These are phyloP conservation scores for Agapetus fuscipes DNA, from an alignment of 2,888 invertebrate genomes.

Conservation along the genomic window DNA sequence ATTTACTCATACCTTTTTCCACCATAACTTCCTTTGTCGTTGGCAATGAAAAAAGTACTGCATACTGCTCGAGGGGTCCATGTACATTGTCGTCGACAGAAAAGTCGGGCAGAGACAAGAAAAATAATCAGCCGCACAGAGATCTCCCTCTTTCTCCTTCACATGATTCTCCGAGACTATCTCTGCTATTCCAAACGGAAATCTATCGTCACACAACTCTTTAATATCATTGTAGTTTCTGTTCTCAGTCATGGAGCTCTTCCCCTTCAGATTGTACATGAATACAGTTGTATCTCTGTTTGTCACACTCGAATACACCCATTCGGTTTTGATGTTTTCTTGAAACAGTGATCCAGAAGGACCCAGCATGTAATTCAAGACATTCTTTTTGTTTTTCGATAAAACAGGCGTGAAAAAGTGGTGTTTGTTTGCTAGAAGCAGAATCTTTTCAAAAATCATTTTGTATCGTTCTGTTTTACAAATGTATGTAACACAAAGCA, in stretches of 20 bases:
- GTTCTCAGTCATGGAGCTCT: slow-evolving; percentile 23
- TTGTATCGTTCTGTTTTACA: slow-evolving; percentile 19
- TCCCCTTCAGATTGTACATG: slow-evolving; percentile 11
- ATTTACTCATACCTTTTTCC: slow-evolving; percentile 57
- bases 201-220: slow-evolving; percentile 27
- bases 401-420: slow-evolving; percentile 17
- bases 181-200: slow-evolving; percentile 39
- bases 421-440: slow-evolving; percentile 19
- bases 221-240: slow-evolving; percentile 29
- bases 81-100: slow-evolving; percentile 35
- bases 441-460: slow-evolving; percentile 19
- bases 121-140: slow-evolving; percentile 5
- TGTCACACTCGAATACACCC: slow-evolving; percentile 40
- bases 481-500: too few species aligned
- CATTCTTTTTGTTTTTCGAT: slow-evolving; percentile 9
- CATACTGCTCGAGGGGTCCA: slow-evolving; percentile 41
- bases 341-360: slow-evolving; percentile 41
- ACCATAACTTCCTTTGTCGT: slow-evolving; percentile 72
- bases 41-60: slow-evolving; percentile 68
- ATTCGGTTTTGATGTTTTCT: slow-evolving; percentile 46
- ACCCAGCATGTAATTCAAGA: slow-evolving; percentile 27
- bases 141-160: slow-evolving; percentile 1
- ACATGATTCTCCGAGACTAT: slow-evolving; percentile 23
- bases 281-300: slow-evolving; percentile 42
- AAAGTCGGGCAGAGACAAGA: slow-evolving; percentile 18